Evolutionary conservation across 2,113 vertebrate species (phyloP).

Genomic region (Rhombomys opimus): DNA sequence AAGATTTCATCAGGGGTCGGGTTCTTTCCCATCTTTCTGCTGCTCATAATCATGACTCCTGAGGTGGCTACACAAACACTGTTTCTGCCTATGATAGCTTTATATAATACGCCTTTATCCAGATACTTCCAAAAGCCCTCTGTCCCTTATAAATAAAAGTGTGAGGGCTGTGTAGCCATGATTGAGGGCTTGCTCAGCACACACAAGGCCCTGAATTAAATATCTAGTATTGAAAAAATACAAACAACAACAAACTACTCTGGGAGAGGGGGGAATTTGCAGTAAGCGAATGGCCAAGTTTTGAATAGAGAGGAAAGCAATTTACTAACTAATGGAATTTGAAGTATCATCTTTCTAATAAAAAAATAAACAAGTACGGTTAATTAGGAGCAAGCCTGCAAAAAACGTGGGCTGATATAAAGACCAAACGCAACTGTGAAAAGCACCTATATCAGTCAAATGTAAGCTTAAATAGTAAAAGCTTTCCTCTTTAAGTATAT

Average conservation of each 20-base stretch:
- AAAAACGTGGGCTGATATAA: neutral
- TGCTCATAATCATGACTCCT: neutral
- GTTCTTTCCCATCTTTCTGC: neutral
- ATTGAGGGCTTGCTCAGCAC: neutral
- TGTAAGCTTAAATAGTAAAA: constrained; percentile 41
- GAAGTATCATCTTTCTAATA: neutral
- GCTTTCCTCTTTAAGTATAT: neutral
- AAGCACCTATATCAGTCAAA: neutral
- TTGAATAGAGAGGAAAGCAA: neutral
- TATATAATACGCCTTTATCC: neutral
- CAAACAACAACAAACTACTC: neutral
- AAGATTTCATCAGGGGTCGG: neutral
- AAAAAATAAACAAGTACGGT: neutral
- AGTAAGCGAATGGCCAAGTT: too few species aligned
- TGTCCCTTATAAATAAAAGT: neutral
- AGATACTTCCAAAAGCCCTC: neutral
- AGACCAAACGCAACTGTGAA: neutral
- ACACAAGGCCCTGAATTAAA: neutral
- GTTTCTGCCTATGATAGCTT: neutral
- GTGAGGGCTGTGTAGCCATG: neutral
- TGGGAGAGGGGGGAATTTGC: neutral
- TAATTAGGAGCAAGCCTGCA: neutral
- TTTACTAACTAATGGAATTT: neutral
- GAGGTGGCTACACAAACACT: neutral
- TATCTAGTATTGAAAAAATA: neutral